Evolutionary conservation across 2,797 vertebrate genomes (phyloP), one percentile per base, ranked within the genome.

Genomic region (Micropoecilia bifurca): DNA sequence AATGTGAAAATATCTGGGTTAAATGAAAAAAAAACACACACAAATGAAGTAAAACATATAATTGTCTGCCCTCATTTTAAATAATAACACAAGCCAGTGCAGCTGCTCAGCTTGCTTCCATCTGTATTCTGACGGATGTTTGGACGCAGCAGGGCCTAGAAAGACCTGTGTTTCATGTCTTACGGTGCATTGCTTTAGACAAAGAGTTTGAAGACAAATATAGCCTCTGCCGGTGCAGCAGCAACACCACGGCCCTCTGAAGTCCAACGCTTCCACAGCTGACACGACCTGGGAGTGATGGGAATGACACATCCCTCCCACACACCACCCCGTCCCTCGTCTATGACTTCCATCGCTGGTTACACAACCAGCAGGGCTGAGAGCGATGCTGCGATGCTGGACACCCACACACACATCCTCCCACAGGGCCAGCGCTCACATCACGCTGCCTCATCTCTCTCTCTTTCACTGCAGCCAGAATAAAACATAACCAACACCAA

Each of bases 261-360:
- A 94, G 94, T 96, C 94, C 95, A 94, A 94, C 87, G 87, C 91
- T 93, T 91, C 90, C 90, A 90, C 89, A 89, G 90, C 91, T 92
- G 90, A 94, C 89, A 90, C 90, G 87, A 95, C 94, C 95, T 89
- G 90, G 92, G 92, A 95, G 92, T 93, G 92, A 93, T 93, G 91
- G 75, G 85, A 89, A 96, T 96, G 95, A 96, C 94, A 95, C 95
- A 95, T 95, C 85, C 90, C 92, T 94, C 94, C 95, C 91, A 95
- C 95, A 85, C 92, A 80, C 85, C 93, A 85, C 90, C 91, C 88
- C 85, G 82, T 92, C 93, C 92, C 91, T 94, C 87, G 87, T 93
- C 93, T 94, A 94, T 93, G 92, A 93, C 94, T 95, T 94, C 91
- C 93, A 95, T 93, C 73, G 74, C 82, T 86, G 90, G 94, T 96